Evolutionary conservation across 2,113 vertebrate genomes (phyloP).

Genomic region (Coturnix japonica): DNA sequence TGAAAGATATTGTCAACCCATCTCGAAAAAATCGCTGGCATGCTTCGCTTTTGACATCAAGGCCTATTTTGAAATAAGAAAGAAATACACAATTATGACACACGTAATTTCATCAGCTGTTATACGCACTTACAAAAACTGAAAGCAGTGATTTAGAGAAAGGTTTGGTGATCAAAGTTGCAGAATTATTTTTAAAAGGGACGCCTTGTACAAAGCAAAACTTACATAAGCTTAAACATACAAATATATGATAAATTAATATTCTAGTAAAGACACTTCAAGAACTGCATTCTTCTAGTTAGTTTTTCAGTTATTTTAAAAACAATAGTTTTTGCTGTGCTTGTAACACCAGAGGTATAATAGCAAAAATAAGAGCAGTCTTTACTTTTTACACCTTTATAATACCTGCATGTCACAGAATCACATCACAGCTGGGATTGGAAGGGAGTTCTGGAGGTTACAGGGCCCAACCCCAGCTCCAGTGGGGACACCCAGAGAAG

Average conservation of each 20-base stretch:
- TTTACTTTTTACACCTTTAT: neutral
- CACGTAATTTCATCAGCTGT: neutral
- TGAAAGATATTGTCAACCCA: conserved; percentile 98
- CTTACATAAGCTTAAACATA: neutral
- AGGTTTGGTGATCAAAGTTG: neutral
- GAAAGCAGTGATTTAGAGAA: neutral
- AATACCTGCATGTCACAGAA: neutral
- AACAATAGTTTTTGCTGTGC: neutral
- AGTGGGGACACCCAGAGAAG: neutral
- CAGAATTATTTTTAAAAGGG: neutral
- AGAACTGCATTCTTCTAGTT: neutral
- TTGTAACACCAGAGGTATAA: neutral
- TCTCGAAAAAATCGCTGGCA: conserved; percentile 99
- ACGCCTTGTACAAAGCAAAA: neutral
- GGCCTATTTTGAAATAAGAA: conserved; percentile 79
- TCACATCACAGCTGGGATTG: neutral
- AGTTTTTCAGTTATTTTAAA: neutral
- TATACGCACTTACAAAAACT: neutral
- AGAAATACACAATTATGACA: neutral
- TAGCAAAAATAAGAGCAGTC: neutral
- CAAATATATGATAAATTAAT: neutral
- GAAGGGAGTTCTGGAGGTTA: neutral
- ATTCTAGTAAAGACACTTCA: neutral
- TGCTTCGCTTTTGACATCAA: conserved; percentile 99
- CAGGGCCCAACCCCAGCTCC: neutral